Percentiles rank a stretch among this genome's conserved stretches.
Evolutionary conservation across 1,140 invertebrate species (phyloP).

Genomic region (Scaptomyza montana): DNA sequence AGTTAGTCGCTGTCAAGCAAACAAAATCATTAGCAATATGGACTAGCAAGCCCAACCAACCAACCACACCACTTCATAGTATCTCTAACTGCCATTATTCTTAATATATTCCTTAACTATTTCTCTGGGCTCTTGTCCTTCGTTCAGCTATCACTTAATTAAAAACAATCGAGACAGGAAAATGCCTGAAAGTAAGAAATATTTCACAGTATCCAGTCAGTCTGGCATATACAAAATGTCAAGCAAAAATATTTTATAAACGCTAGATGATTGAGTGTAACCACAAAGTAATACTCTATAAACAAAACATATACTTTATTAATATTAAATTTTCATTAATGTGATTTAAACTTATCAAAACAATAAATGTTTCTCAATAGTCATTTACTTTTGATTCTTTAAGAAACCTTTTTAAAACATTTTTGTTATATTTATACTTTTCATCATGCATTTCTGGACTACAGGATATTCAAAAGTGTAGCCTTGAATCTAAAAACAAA

Average conservation of each 20-base stretch:
- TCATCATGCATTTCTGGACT: too few species aligned
- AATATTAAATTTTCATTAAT: too few species aligned
- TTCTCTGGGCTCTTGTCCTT: not conserved
- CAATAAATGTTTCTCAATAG: too few species aligned
- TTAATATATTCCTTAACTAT: not conserved
- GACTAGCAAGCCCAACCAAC: not conserved
- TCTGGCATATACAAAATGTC: not conserved
- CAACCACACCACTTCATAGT: not conserved
- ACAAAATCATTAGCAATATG: conserved; percentile 35
- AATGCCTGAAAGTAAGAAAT: conserved; percentile 12
- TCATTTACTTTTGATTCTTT: too few species aligned
- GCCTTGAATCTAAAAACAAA: too few species aligned
- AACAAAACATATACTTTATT: not conserved
- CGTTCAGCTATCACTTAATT: conserved; percentile 24
- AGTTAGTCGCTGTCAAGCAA: conserved; percentile 16
- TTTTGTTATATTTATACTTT: not conserved
- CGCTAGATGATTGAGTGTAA: not conserved
- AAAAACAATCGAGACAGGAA: not conserved
- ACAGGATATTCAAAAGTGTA: too few species aligned
- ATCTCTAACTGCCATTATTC: not conserved
- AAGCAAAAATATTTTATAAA: not conserved
- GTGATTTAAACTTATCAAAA: too few species aligned
- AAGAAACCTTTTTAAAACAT: too few species aligned
- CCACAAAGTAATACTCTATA: not conserved
- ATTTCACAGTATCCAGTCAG: conserved; percentile 11